phyloP scores from a whole-genome alignment of 2,888 invertebrate species.

The Tubulanus polymorphus region DNA sequence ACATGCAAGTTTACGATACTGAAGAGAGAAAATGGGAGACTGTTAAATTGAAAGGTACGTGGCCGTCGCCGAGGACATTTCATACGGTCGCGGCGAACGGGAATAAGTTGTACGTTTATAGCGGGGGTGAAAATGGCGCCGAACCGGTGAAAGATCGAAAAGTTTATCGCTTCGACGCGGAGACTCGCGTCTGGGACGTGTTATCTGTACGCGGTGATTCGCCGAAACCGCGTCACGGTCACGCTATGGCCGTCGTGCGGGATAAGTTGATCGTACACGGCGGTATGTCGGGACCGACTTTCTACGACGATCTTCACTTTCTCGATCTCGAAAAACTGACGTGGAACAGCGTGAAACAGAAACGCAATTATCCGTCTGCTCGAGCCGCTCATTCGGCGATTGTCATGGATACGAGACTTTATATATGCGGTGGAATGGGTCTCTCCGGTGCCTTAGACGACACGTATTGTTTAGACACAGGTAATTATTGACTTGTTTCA shows the following conservation, averaged over 20 bases:
- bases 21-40: constrained; percentile 34
- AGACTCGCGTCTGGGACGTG: constrained; percentile 36
- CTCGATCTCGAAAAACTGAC: constrained; percentile 39
- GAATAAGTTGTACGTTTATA: constrained; percentile 44
- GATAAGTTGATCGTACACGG: constrained; percentile 47
- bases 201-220: constrained; percentile 37
- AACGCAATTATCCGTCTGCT: constrained; percentile 36
- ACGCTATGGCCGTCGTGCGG: constrained; percentile 41
- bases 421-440: constrained; percentile 51
- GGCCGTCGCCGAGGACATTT: constrained; percentile 44
- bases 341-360: constrained; percentile 40
- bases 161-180: constrained; percentile 42
- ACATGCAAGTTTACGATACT: constrained; percentile 43
- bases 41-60: constrained; percentile 26
- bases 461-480: constrained; percentile 40
- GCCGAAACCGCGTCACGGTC: constrained; percentile 51
- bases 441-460: constrained; percentile 49
- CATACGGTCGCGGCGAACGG: constrained; percentile 39
- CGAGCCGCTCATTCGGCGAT: constrained; percentile 49
- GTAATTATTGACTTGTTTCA: no score
- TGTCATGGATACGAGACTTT: constrained; percentile 31
- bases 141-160: constrained; percentile 48
- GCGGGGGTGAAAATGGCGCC: constrained; percentile 46
- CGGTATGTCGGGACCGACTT: constrained; percentile 47
- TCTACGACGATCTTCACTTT: constrained; percentile 49